These are phyloP conservation scores for Plecturocebus donacophilus DNA, from an alignment of 2,113 vertebrate species.

Conservation along the genomic window DNA sequence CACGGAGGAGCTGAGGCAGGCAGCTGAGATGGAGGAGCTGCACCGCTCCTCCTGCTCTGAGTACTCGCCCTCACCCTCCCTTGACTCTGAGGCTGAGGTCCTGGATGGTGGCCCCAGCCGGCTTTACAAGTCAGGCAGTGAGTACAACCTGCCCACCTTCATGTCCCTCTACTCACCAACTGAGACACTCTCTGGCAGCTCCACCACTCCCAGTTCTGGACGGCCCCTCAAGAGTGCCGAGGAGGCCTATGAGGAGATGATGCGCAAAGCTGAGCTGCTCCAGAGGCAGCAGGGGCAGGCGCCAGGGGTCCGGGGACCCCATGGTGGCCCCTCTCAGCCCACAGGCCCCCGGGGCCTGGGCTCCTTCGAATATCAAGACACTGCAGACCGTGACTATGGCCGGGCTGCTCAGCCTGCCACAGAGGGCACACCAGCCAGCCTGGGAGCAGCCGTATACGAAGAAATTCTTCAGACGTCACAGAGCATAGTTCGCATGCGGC, in stretches of 20 bases:
- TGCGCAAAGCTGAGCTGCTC: constrained; percentile 97
- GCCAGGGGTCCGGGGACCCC: constrained; percentile 82
- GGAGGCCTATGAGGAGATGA: constrained; percentile 99
- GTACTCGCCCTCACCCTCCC: constrained; percentile 97
- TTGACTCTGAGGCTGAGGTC: constrained; percentile 97
- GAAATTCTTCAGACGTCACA: constrained; percentile 92
- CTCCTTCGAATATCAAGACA: constrained; percentile 87
- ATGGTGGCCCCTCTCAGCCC: constrained; percentile 82
- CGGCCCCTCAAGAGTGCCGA: constrained; percentile 97
- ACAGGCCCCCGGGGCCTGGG: constrained; percentile 80
- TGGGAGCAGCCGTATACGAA: constrained; percentile 89
- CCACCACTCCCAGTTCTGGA: constrained; percentile 84
- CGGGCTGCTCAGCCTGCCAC: constrained; percentile 82
- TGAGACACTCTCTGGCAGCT: constrained; percentile 86
- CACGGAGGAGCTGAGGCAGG: constrained; percentile 97
- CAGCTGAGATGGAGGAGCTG: constrained; percentile 98
- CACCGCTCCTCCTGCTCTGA: constrained; percentile 98
- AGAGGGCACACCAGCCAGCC: constrained; percentile 83
- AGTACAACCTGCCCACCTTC: constrained; percentile 97
- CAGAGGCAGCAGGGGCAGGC: constrained; percentile 92
- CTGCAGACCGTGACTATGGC: constrained; percentile 87
- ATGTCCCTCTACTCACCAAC: constrained; percentile 98
- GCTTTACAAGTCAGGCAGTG: constrained; percentile 96
- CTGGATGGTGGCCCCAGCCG: constrained; percentile 92
- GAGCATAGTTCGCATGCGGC: constrained; percentile 87